Evolutionary conservation across 2,888 invertebrate genomes (phyloP).

Genomic region (Nymphalis urticae): DNA sequence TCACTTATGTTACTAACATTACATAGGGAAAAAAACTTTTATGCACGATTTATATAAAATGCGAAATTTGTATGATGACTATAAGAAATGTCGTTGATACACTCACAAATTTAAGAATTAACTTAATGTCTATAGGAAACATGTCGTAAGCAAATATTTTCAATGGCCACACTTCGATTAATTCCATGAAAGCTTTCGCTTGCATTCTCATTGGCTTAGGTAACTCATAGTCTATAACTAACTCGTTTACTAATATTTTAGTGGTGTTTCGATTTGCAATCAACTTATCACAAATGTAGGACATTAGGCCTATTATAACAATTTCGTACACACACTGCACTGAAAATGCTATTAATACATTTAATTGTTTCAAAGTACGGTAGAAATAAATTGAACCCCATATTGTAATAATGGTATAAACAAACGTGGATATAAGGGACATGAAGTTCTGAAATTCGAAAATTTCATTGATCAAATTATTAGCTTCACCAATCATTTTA

Average conservation of each 20-base stretch:
- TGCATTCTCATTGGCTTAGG: constrained; percentile 57
- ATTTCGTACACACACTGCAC: constrained; percentile 52
- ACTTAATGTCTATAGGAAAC: constrained; percentile 62
- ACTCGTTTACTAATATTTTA: constrained; percentile 56
- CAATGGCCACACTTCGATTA: constrained; percentile 60
- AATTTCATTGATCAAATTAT: constrained; percentile 52
- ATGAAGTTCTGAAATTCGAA: constrained; percentile 63
- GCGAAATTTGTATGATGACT: constrained; percentile 63
- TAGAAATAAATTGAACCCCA: constrained; percentile 56
- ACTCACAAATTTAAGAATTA: constrained; percentile 66
- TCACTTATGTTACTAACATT: no score
- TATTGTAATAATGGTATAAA: constrained; percentile 54
- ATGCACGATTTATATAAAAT: constrained; percentile 43
- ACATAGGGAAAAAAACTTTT: no score
- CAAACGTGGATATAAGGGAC: constrained; percentile 47
- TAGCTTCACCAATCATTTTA: constrained; percentile 42
- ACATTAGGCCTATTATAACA: neutral
- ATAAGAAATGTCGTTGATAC: constrained; percentile 67
- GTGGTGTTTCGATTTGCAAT: constrained; percentile 52
- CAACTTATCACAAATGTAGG: constrained; percentile 51
- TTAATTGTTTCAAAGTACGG: constrained; percentile 42
- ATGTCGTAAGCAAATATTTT: constrained; percentile 54
- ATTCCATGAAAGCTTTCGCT: constrained; percentile 63
- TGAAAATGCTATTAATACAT: constrained; percentile 46
- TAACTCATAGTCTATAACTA: constrained; percentile 62